Evolutionary conservation across 1,140 invertebrate species (phyloP), one percentile per base, ranked within the genome.

Genomic region (Caenorhabditis tropicalis): DNA sequence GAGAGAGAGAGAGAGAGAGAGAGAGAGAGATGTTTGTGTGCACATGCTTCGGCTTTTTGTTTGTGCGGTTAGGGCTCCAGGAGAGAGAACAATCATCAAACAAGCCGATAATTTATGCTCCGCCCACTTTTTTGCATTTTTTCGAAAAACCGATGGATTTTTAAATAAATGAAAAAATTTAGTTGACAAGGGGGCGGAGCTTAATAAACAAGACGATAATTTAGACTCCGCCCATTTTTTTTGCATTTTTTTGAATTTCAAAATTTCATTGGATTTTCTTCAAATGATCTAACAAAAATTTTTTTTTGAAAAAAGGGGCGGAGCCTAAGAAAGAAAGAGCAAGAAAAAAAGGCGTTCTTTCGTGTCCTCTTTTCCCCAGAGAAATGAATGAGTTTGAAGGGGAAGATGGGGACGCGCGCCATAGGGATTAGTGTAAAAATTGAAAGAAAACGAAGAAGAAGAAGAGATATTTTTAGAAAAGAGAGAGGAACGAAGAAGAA

Each of bases 381-480:
- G 58, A 65, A 36, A 15, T 65, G 4, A 65, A n/a, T 58, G 53
- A 24, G 27, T 3, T 58, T 5, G 5, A 43, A 43, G 39, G 12
- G 39, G 12, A 43, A 6, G 48, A 19, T 6, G 48, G n/a, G 21
- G 53, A n/a, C 19, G n/a, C n/a, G n/a, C n/a, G n/a, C n/a, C n/a
- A n/a, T n/a, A n/a, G n/a, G n/a, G 53, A 56, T 56, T 56, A 74
- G 65, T 74, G 65, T 74, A 46, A 74, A 74, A 39, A 43, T 16
- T 9, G 21, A 24, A 74, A 24, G 21, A 36, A 70, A 39, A 24
- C 27, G n/a, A 15, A 31, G 12, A 31, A 46, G 43, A 51, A n/a
- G 58, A 65, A 19, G 21, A 58, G 65, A 74, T 74, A 74, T 74
- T 74, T 74, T 74, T 74, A 74, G 65, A 7, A n/a, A 36, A 65